phyloP scores from a whole-genome alignment of 2,888 invertebrate genomes.

The Phyto melanocephala region DNA sequence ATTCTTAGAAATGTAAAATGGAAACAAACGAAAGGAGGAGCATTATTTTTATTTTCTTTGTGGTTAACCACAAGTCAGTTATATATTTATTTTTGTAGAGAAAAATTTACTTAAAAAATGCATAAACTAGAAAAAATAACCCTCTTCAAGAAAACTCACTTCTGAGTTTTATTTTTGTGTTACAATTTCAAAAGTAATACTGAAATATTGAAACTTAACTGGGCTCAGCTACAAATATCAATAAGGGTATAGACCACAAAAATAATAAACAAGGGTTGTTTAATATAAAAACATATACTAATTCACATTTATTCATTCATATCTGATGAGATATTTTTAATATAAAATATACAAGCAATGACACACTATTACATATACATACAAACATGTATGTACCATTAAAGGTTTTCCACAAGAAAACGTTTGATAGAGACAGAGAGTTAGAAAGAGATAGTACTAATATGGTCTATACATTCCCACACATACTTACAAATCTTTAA shows the following conservation, averaged over 20 bases:
- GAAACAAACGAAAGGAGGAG: conserved; percentile 57
- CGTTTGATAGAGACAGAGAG: not conserved
- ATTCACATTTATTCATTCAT: conserved; percentile 39
- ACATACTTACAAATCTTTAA: conserved; percentile 64
- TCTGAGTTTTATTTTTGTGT: not conserved
- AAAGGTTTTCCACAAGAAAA: conserved; percentile 38
- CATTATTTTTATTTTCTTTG: conserved; percentile 64
- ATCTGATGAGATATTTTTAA: conserved; percentile 17
- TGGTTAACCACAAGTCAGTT: conserved; percentile 69
- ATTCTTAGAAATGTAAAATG: not conserved
- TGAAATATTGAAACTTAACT: not conserved
- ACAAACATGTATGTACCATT: not conserved
- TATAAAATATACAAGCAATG: not conserved
- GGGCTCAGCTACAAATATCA: conserved; percentile 19
- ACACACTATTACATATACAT: not conserved
- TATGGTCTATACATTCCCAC: conserved; percentile 3
- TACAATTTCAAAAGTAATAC: not conserved
- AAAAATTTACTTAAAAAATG: conserved; percentile 43
- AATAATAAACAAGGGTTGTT: conserved; percentile 61
- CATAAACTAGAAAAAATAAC: conserved; percentile 32
- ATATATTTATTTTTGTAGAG: conserved; percentile 51
- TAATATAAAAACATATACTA: conserved; percentile 21
- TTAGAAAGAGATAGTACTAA: conserved; percentile 46
- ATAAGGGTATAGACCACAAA: conserved; percentile 48
- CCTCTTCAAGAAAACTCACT: conserved; percentile 58